Base-by-base conservation (phyloP, 2,113 vertebrate species). In the Cnemophilus loriae region DNA sequence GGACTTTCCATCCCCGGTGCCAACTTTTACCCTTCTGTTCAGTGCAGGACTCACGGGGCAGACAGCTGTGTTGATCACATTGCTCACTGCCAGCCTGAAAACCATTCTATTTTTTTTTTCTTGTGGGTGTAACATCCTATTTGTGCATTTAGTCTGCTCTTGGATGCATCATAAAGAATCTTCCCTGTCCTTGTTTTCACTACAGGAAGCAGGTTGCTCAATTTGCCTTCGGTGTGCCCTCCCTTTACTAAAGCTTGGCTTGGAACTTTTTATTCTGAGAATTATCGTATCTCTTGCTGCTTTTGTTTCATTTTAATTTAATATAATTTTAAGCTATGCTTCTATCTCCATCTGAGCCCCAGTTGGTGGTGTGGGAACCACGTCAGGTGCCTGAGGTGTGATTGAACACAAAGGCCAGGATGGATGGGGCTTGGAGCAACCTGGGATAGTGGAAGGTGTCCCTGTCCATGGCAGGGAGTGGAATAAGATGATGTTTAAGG, bases 351-450 rank as follows among this genome's bases (percentile, higher is more conserved):
- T 39, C 13, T 70, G 20, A 79, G 13, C 10, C 19, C 6, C 35
- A 1, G 0, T 0, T 57, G 52, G 13, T 11, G 3, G 5, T 23
- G 14, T 46, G 22, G 74, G n/a, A 63, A 37, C 26, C 6, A 9
- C 2, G n/a, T 53, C 39, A 44, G 20, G 52, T 22, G 18, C 11
- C 16, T 30, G 32, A 73, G 12, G 4, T 49, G 24, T 49, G 18
- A 12, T 4, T 74, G 39, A 68, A 22, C 1, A 2, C 6, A 1
- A 69, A 69, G 18, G 10, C 33, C 46, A 46, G 63, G 39, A 0
- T 46, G 64, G 55, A 69, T 0, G 0, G 27, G 27, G 21, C 37
- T 68, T 76, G 63, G 53, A 60, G 37, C 11, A 50, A 4, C 14
- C 11, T 68, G 63, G 32, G 27, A 4, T 3, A 6, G 22, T 15